Conservation (phyloP, 2,888 invertebrate species). For the Harpalus rubripes region DNA sequence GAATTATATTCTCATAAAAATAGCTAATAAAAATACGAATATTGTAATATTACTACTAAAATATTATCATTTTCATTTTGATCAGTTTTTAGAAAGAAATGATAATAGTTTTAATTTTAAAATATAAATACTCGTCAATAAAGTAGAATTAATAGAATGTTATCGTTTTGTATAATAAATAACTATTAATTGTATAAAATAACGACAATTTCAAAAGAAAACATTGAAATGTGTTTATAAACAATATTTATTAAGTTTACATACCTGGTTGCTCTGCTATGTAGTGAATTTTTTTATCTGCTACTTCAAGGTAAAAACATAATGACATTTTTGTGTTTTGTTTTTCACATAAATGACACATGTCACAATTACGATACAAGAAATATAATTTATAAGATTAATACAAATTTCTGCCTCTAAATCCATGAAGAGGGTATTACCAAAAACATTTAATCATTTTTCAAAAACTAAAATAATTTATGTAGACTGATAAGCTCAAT, state of each 20-base stretch:
- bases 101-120: too few relatives aligned
- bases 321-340: constrained; percentile 56
- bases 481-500: constrained; percentile 12
- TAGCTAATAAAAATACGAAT: too few relatives aligned
- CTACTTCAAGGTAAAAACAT: constrained; percentile 43
- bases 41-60: too few relatives aligned
- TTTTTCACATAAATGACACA: constrained; percentile 56
- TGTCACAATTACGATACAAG: constrained; percentile 45
- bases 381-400: constrained; percentile 50
- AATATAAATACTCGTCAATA: too few relatives aligned
- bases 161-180: too few relatives aligned
- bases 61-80: too few relatives aligned
- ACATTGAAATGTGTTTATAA: background rate
- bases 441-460: constrained; percentile 12
- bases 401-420: constrained; percentile 48
- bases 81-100: too few relatives aligned
- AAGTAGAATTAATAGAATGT: too few relatives aligned
- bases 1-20: too few relatives aligned
- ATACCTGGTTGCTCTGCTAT: background rate
- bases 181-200: too few relatives aligned
- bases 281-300: constrained; percentile 41
- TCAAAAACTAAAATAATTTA: constrained; percentile 19
- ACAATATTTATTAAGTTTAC: background rate
- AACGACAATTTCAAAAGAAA: too few relatives aligned
- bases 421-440: constrained; percentile 30